These are phyloP conservation scores for Luehdorfia chinensis DNA, from an alignment of 1,140 invertebrate genomes.

Conservation along the genomic window DNA sequence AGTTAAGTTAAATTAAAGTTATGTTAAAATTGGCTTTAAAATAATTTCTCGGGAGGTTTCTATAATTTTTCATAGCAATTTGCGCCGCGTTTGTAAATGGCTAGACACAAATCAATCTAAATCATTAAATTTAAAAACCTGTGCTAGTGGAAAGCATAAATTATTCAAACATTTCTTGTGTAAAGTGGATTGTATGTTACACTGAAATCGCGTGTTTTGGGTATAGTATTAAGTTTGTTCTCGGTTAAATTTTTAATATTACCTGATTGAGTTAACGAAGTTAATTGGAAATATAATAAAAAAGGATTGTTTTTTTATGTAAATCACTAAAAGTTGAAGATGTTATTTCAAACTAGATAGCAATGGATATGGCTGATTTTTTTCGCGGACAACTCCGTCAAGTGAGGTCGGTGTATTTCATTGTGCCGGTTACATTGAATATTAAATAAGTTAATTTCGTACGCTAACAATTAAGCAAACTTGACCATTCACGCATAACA, in stretches of 20 bases:
- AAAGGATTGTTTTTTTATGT: conserved; percentile 15
- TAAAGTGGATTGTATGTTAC: conserved; percentile 46
- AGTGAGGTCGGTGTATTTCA: conserved; percentile 12
- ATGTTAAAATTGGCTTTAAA: not conserved
- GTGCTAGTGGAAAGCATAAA: conserved; percentile 51
- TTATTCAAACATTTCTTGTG: conserved; percentile 65
- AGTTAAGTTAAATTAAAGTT: too few species aligned
- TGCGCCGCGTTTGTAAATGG: conserved; percentile 9
- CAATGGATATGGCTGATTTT: not conserved
- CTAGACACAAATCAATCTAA: conserved; percentile 28
- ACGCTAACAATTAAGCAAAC: conserved; percentile 42
- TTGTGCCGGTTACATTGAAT: conserved; percentile 2
- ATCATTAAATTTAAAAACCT: conserved; percentile 43
- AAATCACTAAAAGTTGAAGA: conserved; percentile 17
- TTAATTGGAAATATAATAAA: conserved; percentile 21
- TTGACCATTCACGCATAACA: conserved; percentile 40
- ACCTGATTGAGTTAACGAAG: conserved; percentile 18
- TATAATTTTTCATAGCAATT: conserved; percentile 11
- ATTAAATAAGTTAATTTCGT: conserved; percentile 22
- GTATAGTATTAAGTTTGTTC: conserved; percentile 26
- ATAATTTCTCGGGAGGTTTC: not conserved
- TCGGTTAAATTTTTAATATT: conserved; percentile 22
- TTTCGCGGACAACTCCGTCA: not conserved
- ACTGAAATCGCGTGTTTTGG: conserved; percentile 59
- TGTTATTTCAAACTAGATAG: conserved; percentile 15